Evolutionary conservation across 2,888 invertebrate genomes (phyloP).

Genomic region (Sesia bembeciformis): DNA sequence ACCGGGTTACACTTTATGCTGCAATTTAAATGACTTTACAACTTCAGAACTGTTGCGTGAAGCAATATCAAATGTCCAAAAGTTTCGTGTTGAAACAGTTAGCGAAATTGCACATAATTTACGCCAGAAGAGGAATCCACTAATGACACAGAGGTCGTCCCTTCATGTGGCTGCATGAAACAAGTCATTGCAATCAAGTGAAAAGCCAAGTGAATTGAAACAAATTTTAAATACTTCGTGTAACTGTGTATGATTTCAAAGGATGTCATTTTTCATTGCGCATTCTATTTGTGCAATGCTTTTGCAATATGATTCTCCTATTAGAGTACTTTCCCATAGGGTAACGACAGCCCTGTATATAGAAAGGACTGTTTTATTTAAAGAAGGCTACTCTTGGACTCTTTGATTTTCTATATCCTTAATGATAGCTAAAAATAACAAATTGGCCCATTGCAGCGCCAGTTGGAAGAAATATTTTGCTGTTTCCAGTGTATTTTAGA

Average conservation of each 20-base stretch:
- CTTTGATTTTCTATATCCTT: too few species aligned
- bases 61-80: conserved; percentile 45
- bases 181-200: conserved; percentile 22
- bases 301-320: too few species aligned
- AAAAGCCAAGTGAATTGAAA: neutral
- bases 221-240: conserved; percentile 2
- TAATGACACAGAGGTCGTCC: conserved; percentile 35
- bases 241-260: neutral
- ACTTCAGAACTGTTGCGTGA: conserved; percentile 2
- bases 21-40: neutral
- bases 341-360: too few species aligned
- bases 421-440: too few species aligned
- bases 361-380: too few species aligned
- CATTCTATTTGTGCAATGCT: too few species aligned
- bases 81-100: conserved; percentile 40
- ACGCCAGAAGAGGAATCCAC: conserved; percentile 40
- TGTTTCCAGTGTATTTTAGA: too few species aligned
- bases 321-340: too few species aligned
- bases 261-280: too few species aligned
- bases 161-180: conserved; percentile 13
- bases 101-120: conserved; percentile 55
- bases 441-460: too few species aligned
- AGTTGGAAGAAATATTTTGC: too few species aligned
- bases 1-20: neutral
- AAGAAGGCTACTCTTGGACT: too few species aligned